A percentile compares a stretch with the other conserved stretches of the same genome.
These are phyloP conservation scores for Xanthostigma xanthostigma DNA, from an alignment of 2,888 invertebrate genomes.

Conservation along the genomic window DNA sequence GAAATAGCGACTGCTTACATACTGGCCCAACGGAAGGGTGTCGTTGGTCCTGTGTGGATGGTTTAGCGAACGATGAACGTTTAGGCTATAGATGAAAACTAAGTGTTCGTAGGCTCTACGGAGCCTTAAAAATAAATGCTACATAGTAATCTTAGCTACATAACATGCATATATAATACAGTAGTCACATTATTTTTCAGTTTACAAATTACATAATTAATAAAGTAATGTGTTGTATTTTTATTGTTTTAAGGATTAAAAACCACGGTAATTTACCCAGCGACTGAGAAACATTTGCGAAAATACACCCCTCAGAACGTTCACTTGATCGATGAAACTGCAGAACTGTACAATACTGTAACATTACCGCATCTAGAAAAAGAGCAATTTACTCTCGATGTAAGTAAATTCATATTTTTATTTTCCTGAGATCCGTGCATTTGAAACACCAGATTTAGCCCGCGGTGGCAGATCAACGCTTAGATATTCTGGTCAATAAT, in stretches of 20 bases:
- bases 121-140: no score
- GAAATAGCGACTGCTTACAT: no score
- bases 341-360: constrained; percentile 60
- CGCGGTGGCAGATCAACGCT: no score
- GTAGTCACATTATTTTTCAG: background rate
- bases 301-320: constrained; percentile 67
- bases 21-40: no score
- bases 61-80: no score
- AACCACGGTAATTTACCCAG: constrained; percentile 82
- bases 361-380: constrained; percentile 62
- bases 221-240: constrained; percentile 5
- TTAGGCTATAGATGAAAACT: no score
- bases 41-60: no score
- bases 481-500: no score
- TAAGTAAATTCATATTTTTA: constrained; percentile 24
- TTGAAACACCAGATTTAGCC: background rate
- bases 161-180: background rate
- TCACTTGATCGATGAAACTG: constrained; percentile 72
- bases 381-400: constrained; percentile 66
- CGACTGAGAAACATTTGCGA: constrained; percentile 78
- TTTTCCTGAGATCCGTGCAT: background rate
- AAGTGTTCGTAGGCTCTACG: no score
- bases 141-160: no score
- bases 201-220: background rate
- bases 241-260: constrained; percentile 53